phyloP scores from a whole-genome alignment of 30 jellyfish, hydroid and myxozoan genomes.

The Aurelia aurita complex sp. Pacific region DNA sequence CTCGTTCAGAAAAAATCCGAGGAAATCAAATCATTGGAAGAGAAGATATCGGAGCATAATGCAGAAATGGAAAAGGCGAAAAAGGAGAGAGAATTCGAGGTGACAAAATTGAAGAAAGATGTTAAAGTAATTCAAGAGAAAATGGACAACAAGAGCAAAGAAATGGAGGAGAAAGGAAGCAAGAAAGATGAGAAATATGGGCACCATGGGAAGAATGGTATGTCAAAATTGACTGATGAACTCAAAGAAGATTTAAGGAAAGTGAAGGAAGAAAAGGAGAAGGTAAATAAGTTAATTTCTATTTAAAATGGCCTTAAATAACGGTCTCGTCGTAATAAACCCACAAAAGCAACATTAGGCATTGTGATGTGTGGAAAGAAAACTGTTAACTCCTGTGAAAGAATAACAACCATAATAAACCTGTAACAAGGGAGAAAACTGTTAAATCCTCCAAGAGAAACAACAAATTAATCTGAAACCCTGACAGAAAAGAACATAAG shows the following conservation, averaged over 20 bases:
- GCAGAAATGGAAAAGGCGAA: constrained; percentile 70
- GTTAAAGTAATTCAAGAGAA: constrained; percentile 73
- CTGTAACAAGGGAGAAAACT: no score
- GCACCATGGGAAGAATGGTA: constrained; percentile 56
- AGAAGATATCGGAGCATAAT: constrained; percentile 23
- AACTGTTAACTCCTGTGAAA: no score
- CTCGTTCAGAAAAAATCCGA: constrained; percentile 57
- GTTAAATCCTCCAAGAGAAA: no score
- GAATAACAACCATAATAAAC: no score
- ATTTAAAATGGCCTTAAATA: no score
- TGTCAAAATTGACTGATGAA: constrained; percentile 53
- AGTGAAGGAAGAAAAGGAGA: constrained; percentile 64
- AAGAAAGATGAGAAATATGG: constrained; percentile 45
- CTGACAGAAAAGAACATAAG: no score
- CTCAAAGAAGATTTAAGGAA: constrained; percentile 68
- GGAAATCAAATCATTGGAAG: constrained; percentile 28
- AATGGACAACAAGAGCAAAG: constrained; percentile 68
- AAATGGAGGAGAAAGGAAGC: constrained; percentile 50
- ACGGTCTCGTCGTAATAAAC: no score
- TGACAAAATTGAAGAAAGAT: constrained; percentile 66
- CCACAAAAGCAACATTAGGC: no score
- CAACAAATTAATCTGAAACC: no score
- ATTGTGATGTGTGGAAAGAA: no score
- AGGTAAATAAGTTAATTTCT: constrained; percentile 16
- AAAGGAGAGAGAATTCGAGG: constrained; percentile 73